These are phyloP conservation scores for Chelon labrosus DNA, from an alignment of 2,797 vertebrate species.

Conservation along the genomic window DNA sequence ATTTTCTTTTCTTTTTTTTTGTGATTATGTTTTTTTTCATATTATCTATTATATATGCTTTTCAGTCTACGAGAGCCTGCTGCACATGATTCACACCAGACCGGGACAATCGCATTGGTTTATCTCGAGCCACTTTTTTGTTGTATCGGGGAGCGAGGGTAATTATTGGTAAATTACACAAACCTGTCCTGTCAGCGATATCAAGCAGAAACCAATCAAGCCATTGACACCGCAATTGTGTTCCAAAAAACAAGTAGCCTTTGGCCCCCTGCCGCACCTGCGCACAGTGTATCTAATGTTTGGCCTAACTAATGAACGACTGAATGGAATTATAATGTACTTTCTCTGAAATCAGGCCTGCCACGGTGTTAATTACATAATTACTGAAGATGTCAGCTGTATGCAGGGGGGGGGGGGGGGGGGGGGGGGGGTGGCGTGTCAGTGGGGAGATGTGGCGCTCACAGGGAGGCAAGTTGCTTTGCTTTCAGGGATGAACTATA, in stretches of 20 bases:
- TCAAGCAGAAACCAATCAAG: conserved; percentile 83
- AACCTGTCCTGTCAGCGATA: conserved; percentile 85
- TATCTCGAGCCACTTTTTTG: conserved; percentile 78
- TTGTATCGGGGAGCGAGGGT: conserved; percentile 74
- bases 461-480: conserved; percentile 58
- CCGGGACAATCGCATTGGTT: conserved; percentile 67
- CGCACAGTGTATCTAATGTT: conserved; percentile 72
- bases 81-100: conserved; percentile 67
- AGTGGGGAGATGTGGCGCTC: conserved; percentile 51
- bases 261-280: conserved; percentile 74
- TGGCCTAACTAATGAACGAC: conserved; percentile 84
- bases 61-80: conserved; percentile 35
- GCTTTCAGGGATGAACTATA: conserved; percentile 83
- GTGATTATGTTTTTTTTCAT: conserved; percentile 11
- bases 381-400: conserved; percentile 84
- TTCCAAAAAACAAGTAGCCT: conserved; percentile 81
- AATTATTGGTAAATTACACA: conserved; percentile 85
- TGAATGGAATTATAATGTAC: conserved; percentile 85
- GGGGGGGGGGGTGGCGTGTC: conserved; percentile 65
- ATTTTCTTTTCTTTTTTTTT: neutral
- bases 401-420: conserved; percentile 60
- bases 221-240: conserved; percentile 78
- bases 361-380: conserved; percentile 89
- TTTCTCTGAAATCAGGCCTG: conserved; percentile 86
- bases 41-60: conserved; percentile 51